Base-by-base conservation (phyloP, 1,140 invertebrate species). In the Galendromus occidentalis region DNA sequence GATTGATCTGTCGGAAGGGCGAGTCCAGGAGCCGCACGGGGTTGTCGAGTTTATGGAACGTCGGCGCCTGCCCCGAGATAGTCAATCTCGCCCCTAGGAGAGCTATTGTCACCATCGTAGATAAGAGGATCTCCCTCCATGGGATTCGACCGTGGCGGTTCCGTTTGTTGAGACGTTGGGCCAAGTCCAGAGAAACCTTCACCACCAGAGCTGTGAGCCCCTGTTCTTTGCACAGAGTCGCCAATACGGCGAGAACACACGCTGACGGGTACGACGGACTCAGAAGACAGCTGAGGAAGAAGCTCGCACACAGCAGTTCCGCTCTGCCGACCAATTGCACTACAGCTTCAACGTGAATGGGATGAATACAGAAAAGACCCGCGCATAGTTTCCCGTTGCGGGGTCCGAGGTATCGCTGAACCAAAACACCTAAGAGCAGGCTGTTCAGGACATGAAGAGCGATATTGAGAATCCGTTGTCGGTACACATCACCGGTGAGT, bases 141-240 rank as follows among this genome's bases (percentile, higher is more conserved):
- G 25, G 51, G 20, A 14, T 25, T 17, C 22, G 1, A 22, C 25
- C 20, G 17, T 25, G 25, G 14, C 22, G 51, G 9, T n/a, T n/a
- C n/a, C 33, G 33, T 17, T 33, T 33, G 51, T 1, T 14, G 14
- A 20, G 14, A 59, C 25, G 33, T 14, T 59, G 33, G 9, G 25
- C 25, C 4, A 59, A 4, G 22, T 59, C 51, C 17, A 59, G 51
- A 17, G 22, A 59, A 33, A 22, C 51, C 25, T 59, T 59, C 2
- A 59, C 51, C 2, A 90, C 89, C 74, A 89, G 76, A 55, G 85
- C 83, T 65, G 88, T 92, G 42, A 96, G 84, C 12, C 91, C 91
- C 75, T 87, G 89, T 78, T 97, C 92, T 78, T 96, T 97, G 73
- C 84, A 91, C 29, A 96, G 75, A 80, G 92, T 87, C 47, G 86